These are phyloP conservation scores for Pampusana beccarii DNA, from an alignment of 2,113 vertebrate genomes.

Conservation along the genomic window DNA sequence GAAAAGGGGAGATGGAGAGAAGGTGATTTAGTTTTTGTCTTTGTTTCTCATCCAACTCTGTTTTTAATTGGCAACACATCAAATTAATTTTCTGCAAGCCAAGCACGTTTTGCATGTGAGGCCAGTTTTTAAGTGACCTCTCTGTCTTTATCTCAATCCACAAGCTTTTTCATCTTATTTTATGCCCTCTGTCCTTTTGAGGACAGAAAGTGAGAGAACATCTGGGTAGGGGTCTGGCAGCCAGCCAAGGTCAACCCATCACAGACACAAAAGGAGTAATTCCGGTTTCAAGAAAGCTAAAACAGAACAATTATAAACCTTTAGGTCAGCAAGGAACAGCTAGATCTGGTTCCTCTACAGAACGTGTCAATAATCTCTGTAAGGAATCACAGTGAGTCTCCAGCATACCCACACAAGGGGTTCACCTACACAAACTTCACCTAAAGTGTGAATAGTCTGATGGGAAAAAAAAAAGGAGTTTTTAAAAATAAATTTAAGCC, in stretches of 20 bases:
- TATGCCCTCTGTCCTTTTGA: background rate
- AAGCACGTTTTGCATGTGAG: background rate
- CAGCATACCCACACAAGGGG: background rate
- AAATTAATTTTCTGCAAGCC: background rate
- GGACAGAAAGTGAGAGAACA: background rate
- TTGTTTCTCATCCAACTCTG: background rate
- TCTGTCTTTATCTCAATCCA: background rate
- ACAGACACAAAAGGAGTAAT: background rate
- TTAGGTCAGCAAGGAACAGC: background rate
- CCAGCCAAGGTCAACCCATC: background rate
- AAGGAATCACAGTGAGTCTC: background rate
- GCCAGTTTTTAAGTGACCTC: background rate
- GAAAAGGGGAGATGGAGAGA: background rate
- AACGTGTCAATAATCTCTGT: background rate
- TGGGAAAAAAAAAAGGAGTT: background rate
- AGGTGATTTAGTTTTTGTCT: background rate
- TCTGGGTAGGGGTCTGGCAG: background rate
- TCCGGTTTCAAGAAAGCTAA: background rate
- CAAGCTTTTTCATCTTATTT: background rate
- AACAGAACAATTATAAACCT: background rate
- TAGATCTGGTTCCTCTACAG: background rate
- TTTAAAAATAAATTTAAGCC: background rate
- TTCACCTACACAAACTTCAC: background rate
- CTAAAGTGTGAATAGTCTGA: background rate
- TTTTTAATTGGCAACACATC: background rate